Evolutionary conservation across 2,888 invertebrate species (phyloP), one percentile per base, ranked within the genome.

Genomic region (Agrochola circellaris): DNA sequence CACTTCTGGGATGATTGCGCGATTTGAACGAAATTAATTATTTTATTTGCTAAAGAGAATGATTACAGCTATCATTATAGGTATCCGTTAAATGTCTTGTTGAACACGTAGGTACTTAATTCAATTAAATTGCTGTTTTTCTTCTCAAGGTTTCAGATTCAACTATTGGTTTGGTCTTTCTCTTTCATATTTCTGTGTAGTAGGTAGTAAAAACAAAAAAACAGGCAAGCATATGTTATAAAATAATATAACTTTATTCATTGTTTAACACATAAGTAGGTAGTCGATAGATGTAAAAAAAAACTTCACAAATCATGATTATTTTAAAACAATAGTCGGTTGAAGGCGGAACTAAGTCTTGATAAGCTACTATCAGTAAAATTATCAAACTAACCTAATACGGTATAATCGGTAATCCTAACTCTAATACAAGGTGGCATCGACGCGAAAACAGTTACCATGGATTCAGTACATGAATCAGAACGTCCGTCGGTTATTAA

Each of bases 1-100:
- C 95, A 96, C 95, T 96, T 96, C 93, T 93, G 94, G 93, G 93
- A 95, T 95, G 93, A 96, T 96, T 95, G 95, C 94, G 92, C 93
- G 94, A 95, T 95, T 95, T 92, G 88, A 90, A 91, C 90, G 89
- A 93, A 95, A 95, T 95, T 94, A 94, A 95, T 94, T 93, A 93
- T 92, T 93, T 92, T 91, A 91, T 92, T 92, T 90, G 82, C 81
- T 71, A 87, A 89, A 88, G 88, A 87, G 87, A 88, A 88, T 88
- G 81, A 87, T 82, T 85, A 84, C 84, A 80, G 84, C 81, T 81
- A 76, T 81, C 84, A 88, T 87, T 88, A 84, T 85, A 80, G 73
- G 58, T 72, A 85, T 85, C 79, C 74, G 48, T 74, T 73, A 79
- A 79, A 73, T 68, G 38, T 68, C 48, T 79, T 62, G 38, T 38